Evolutionary conservation across 1,140 invertebrate genomes (phyloP).

Genomic region (Drosophila teissieri): DNA sequence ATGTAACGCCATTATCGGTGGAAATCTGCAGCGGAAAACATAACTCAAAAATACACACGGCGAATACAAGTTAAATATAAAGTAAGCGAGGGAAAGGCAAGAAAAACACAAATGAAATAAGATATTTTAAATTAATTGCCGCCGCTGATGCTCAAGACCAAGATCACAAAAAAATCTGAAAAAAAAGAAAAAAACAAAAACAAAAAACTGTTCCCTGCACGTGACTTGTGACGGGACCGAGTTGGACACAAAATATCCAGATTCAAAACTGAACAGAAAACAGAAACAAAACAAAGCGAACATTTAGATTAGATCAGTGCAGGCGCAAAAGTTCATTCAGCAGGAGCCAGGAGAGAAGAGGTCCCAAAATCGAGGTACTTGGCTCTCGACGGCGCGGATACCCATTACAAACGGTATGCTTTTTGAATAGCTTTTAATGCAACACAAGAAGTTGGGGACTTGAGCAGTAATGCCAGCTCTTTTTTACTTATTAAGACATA

Average conservation of each 20-base stretch:
- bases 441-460: too few relatives aligned
- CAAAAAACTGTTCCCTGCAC: slow-evolving; percentile 59
- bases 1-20: slow-evolving; percentile 75
- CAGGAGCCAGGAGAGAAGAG: slow-evolving; percentile 31
- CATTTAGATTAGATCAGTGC: slow-evolving; percentile 75
- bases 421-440: too few relatives aligned
- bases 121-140: slow-evolving; percentile 81
- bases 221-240: slow-evolving; percentile 44
- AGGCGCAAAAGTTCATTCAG: slow-evolving; percentile 73
- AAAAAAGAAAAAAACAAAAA: slow-evolving; percentile 16
- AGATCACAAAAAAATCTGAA: slow-evolving; percentile 3
- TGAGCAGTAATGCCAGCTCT: too few relatives aligned
- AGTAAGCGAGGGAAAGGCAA: slow-evolving; percentile 47
- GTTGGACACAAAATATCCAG: slow-evolving; percentile 23
- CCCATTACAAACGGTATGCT: not conserved
- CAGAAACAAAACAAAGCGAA: slow-evolving; percentile 56
- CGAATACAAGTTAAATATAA: slow-evolving; percentile 60
- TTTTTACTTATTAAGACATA: too few relatives aligned
- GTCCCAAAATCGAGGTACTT: not conserved
- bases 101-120: slow-evolving; percentile 72
- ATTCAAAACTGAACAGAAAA: slow-evolving; percentile 24
- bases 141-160: slow-evolving; percentile 25
- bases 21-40: slow-evolving; percentile 80
- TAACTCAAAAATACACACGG: slow-evolving; percentile 72
- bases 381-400: slow-evolving; percentile 2